These are phyloP conservation scores for Coelopa frigida DNA, from an alignment of 1,140 invertebrate genomes.

Conservation along the genomic window DNA sequence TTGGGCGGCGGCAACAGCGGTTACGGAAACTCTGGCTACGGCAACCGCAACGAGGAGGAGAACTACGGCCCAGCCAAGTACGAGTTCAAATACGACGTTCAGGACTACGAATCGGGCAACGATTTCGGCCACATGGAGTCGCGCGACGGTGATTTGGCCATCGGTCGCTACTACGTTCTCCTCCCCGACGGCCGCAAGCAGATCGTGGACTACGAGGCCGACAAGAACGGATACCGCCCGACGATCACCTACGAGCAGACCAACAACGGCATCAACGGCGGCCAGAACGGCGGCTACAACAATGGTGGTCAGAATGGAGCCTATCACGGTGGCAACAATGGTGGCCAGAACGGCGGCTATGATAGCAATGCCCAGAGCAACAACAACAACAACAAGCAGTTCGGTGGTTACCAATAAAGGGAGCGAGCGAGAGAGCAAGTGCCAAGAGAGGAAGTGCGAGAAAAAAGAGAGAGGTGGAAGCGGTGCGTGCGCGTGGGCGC, in stretches of 20 bases:
- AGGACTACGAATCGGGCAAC: conserved; percentile 60
- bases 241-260: conserved; percentile 64
- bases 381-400: conserved; percentile 20
- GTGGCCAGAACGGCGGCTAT: conserved; percentile 41
- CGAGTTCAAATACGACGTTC: conserved; percentile 65
- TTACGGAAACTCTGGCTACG: conserved; percentile 28
- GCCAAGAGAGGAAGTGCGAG: too few species aligned
- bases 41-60: conserved; percentile 41
- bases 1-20: conserved; percentile 16
- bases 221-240: conserved; percentile 68
- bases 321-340: conserved; percentile 44
- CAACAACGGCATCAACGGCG: conserved; percentile 46
- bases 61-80: conserved; percentile 60
- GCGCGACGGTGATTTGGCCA: conserved; percentile 57
- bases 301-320: conserved; percentile 12
- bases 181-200: conserved; percentile 70
- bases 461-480: neutral
- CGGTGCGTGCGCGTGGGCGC: neutral
- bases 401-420: conserved; percentile 38
- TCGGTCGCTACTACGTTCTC: conserved; percentile 64
- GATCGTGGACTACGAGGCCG: conserved; percentile 70
- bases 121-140: conserved; percentile 67
- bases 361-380: conserved; percentile 38
- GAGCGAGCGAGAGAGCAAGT: neutral
- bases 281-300: conserved; percentile 34